Conservation (phyloP, 2,888 invertebrate species). For the Philonicus albiceps region DNA sequence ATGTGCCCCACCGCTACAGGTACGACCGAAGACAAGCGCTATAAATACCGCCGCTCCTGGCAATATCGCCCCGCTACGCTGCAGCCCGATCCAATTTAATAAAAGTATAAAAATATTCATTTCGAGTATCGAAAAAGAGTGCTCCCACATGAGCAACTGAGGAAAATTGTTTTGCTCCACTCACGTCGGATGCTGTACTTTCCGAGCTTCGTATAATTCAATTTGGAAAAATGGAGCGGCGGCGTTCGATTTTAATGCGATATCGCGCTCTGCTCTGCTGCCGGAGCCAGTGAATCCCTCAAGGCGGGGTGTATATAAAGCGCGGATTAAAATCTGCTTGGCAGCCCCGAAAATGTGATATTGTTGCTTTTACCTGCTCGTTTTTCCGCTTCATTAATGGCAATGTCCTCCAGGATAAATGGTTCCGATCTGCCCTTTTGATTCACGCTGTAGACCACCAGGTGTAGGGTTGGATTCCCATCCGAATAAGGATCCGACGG, state of each 20-base stretch:
- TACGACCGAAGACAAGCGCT: not conserved
- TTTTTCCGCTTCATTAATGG: slow-evolving; percentile 86
- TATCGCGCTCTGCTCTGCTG: slow-evolving; percentile 3
- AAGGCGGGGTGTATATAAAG: slow-evolving; percentile 15
- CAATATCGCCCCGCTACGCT: not conserved
- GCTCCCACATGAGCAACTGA: slow-evolving; percentile 50
- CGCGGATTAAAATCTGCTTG: slow-evolving; percentile 5
- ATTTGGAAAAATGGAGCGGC: slow-evolving; percentile 36
- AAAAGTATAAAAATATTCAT: slow-evolving; percentile 42
- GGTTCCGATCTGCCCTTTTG: slow-evolving; percentile 86
- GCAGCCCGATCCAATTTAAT: slow-evolving; percentile 26
- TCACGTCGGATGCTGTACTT: not conserved
- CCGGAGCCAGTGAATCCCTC: slow-evolving; percentile 35
- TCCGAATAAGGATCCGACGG: slow-evolving; percentile 62
- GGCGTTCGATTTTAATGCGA: slow-evolving; percentile 16
- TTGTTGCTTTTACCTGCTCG: slow-evolving; percentile 72
- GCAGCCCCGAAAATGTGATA: not conserved
- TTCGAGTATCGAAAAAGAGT: slow-evolving; percentile 40
- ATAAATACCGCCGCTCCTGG: slow-evolving; percentile 11
- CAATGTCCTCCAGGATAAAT: slow-evolving; percentile 83
- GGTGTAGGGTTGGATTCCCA: slow-evolving; percentile 71
- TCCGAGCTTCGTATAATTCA: slow-evolving; percentile 41
- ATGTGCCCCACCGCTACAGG: slow-evolving; percentile 11
- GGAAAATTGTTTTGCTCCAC: slow-evolving; percentile 48
- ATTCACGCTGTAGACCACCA: slow-evolving; percentile 84